Percentiles rank a stretch among this genome's conserved stretches.
These are phyloP conservation scores for Mesochorus sp. DNA, from an alignment of 2,888 invertebrate species.

Conservation along the genomic window DNA sequence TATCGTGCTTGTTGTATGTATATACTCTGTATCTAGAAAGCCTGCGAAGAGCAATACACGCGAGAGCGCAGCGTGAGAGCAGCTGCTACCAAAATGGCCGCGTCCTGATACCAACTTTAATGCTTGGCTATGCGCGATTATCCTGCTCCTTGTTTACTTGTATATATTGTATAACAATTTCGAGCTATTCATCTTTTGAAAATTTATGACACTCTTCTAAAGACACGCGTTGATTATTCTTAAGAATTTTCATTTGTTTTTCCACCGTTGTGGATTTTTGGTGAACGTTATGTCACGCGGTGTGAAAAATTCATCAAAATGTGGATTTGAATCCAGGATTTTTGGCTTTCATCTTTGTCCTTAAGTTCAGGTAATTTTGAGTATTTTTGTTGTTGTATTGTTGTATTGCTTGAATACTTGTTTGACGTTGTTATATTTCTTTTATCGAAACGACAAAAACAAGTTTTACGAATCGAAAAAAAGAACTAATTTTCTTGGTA, in stretches of 20 bases:
- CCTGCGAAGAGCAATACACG: conserved; percentile 54
- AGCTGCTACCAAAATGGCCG: conserved; percentile 76
- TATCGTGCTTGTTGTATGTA: too few relatives aligned
- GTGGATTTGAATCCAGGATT: conserved; percentile 43
- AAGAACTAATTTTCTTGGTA: too few relatives aligned
- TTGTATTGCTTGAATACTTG: too few relatives aligned
- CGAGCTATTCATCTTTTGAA: not conserved
- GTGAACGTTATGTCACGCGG: conserved; percentile 29
- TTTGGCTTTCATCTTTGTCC: not conserved
- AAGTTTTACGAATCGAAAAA: too few relatives aligned
- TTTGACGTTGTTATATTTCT: too few relatives aligned
- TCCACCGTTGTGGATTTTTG: conserved; percentile 12
- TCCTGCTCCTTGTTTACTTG: too few relatives aligned
- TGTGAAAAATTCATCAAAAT: conserved; percentile 22
- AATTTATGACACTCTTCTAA: not conserved
- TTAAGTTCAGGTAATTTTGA: conserved; percentile 31
- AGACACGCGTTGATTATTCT: not conserved
- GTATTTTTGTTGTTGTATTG: too few relatives aligned
- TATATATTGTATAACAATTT: too few relatives aligned
- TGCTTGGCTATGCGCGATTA: too few relatives aligned
- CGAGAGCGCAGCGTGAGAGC: conserved; percentile 47
- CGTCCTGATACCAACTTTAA: conserved; percentile 68
- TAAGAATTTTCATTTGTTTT: not conserved
- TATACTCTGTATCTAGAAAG: conserved; percentile 38
- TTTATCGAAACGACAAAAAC: too few relatives aligned